A percentile compares a stretch with the other conserved stretches of the same genome.
Conservation (phyloP, 2,888 invertebrate species). For the Sericinus montela region DNA sequence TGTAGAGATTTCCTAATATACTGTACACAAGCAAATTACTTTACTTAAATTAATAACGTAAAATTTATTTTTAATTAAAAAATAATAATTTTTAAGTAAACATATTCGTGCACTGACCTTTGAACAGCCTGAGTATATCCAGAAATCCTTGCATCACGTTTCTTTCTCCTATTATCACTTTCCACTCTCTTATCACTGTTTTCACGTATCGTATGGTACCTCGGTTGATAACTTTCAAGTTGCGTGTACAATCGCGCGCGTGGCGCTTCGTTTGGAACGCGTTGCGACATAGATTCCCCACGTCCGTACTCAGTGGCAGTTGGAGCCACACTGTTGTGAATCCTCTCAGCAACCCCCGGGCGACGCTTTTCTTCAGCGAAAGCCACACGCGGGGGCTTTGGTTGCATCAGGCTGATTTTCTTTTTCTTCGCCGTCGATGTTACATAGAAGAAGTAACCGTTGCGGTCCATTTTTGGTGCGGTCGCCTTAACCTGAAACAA, state of each 20-base stretch:
- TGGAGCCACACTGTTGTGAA: constrained; percentile 55
- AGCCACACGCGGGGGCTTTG: constrained; percentile 67
- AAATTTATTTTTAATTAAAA: too few relatives aligned
- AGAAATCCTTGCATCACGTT: constrained; percentile 56
- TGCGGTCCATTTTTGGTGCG: constrained; percentile 72
- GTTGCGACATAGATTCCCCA: constrained; percentile 54
- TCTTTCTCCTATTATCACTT: constrained; percentile 61
- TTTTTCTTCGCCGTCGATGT: constrained; percentile 75
- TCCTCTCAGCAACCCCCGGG: constrained; percentile 60
- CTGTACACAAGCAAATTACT: too few relatives aligned
- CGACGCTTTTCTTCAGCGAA: constrained; percentile 64
- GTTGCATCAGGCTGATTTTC: constrained; percentile 74
- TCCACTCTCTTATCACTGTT: constrained; percentile 69
- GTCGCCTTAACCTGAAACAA: constrained; percentile 64
- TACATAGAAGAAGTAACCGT: constrained; percentile 73
- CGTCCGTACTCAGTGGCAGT: constrained; percentile 52
- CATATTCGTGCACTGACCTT: constrained; percentile 42
- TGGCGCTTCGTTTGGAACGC: constrained; percentile 57
- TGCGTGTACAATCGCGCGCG: constrained; percentile 69
- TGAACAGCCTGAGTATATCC: constrained; percentile 45
- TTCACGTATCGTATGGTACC: constrained; percentile 73
- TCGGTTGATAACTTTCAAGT: constrained; percentile 74
- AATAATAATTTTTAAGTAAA: too few relatives aligned
- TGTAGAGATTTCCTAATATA: too few relatives aligned
- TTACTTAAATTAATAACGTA: too few relatives aligned